phyloP scores from a whole-genome alignment of 2,797 vertebrate species.

The Sus cebifrons region DNA sequence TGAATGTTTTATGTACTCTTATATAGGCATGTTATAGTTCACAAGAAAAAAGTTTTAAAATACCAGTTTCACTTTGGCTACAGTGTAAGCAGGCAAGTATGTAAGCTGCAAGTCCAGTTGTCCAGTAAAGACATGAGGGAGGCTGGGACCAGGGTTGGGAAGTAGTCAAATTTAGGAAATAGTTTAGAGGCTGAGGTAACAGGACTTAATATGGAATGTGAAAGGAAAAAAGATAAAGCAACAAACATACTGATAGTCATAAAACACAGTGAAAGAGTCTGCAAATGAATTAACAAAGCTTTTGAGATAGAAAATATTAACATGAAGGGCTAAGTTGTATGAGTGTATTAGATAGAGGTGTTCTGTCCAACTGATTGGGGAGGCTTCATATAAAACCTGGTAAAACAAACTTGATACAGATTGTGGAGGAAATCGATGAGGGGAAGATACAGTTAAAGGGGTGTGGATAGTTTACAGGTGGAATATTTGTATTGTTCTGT shows the following conservation, averaged over 20 bases:
- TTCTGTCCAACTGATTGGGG: not conserved
- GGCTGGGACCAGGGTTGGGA: not conserved
- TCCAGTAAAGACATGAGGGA: not conserved
- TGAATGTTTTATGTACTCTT: not conserved
- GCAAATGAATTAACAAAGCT: not conserved
- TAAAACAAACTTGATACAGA: slow-evolving; percentile 15
- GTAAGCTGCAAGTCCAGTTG: not conserved
- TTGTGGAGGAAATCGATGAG: not conserved
- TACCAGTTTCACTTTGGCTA: slow-evolving; percentile 13
- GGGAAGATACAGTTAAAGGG: not conserved
- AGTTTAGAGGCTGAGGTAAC: not conserved
- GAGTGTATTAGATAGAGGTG: not conserved
- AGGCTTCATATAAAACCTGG: not conserved
- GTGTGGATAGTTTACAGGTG: not conserved
- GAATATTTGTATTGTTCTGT: not conserved
- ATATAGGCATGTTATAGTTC: not conserved
- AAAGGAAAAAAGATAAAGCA: slow-evolving; percentile 28
- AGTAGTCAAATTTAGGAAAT: not conserved
- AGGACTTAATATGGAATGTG: not conserved
- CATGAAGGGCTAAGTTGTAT: not conserved
- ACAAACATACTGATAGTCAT: not conserved
- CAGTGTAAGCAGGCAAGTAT: not conserved
- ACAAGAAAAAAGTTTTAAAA: not conserved
- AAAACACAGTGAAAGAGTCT: slow-evolving; percentile 24
- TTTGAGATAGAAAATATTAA: not conserved